Percentiles rank a stretch among this genome's conserved stretches.
phyloP scores from a whole-genome alignment of 1,140 invertebrate genomes.

The Caenorhabditis latens region DNA sequence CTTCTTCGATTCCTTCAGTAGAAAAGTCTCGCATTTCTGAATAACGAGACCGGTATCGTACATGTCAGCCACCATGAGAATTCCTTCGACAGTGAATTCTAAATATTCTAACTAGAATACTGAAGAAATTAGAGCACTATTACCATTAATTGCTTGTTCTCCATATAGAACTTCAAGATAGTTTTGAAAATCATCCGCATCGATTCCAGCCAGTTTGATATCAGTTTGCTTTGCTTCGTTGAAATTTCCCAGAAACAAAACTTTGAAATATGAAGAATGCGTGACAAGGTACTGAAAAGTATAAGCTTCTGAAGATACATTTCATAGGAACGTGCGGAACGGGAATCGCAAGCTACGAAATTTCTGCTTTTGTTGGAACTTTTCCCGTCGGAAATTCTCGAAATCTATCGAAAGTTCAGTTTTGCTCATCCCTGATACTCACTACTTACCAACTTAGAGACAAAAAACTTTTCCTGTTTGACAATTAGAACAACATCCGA shows the following conservation, averaged over 20 bases:
- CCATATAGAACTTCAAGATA: background rate
- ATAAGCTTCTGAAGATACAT: background rate
- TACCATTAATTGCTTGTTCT: background rate
- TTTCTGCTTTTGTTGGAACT: too few species aligned
- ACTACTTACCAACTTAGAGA: background rate
- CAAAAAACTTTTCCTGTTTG: background rate
- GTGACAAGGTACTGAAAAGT: background rate
- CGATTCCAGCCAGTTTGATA: background rate
- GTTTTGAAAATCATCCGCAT: background rate
- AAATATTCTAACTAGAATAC: background rate
- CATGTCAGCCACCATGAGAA: background rate
- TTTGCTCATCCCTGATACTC: too few species aligned
- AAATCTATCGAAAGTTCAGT: too few species aligned
- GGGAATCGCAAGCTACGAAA: too few species aligned
- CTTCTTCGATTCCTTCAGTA: background rate
- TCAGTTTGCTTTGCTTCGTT: background rate
- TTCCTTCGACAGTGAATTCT: background rate
- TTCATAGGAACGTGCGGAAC: background rate
- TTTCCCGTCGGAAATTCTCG: too few species aligned
- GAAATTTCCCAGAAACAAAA: background rate
- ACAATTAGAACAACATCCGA: background rate
- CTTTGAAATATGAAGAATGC: background rate
- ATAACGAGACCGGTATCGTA: background rate
- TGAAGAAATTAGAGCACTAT: background rate
- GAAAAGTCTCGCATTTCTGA: background rate